Percentiles rank a stretch among this genome's conserved stretches.
Evolutionary conservation across 2,113 vertebrate species (phyloP).

Genomic region (Narcine bancroftii): DNA sequence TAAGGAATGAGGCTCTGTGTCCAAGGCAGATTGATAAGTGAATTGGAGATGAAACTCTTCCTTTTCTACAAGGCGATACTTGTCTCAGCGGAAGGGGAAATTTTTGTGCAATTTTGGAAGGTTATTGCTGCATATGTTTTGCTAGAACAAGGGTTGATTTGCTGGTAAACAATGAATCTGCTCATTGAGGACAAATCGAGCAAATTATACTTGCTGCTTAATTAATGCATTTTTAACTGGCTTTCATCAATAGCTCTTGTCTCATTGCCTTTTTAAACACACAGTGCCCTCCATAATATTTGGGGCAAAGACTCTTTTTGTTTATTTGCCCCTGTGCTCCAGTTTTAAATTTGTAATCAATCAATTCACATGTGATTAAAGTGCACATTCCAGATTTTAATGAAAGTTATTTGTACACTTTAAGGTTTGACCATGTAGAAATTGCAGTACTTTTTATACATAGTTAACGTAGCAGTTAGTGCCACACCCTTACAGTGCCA

Average conservation of each 20-base stretch:
- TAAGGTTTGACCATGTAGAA: too few species aligned
- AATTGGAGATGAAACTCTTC: background rate
- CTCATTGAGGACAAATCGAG: background rate
- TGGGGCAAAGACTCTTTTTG: too few species aligned
- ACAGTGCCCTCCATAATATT: too few species aligned
- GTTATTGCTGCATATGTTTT: background rate
- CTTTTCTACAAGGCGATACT: background rate
- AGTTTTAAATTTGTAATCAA: too few species aligned
- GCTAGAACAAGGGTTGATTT: background rate
- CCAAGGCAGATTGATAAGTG: background rate
- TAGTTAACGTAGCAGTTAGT: too few species aligned
- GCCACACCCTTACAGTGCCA: too few species aligned
- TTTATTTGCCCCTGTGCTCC: too few species aligned
- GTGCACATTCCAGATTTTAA: too few species aligned
- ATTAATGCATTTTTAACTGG: background rate
- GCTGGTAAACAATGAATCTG: background rate
- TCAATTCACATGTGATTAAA: too few species aligned
- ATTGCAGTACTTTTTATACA: too few species aligned
- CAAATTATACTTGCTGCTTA: background rate
- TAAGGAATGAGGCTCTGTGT: background rate
- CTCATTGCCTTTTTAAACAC: too few species aligned
- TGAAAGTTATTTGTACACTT: too few species aligned
- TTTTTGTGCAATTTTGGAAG: background rate
- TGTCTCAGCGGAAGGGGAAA: background rate
- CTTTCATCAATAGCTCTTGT: background rate